Percentiles rank a stretch among this genome's conserved stretches.
These are phyloP conservation scores for Chlorodrepanis virens DNA, from an alignment of 2,113 vertebrate species.

Conservation along the genomic window DNA sequence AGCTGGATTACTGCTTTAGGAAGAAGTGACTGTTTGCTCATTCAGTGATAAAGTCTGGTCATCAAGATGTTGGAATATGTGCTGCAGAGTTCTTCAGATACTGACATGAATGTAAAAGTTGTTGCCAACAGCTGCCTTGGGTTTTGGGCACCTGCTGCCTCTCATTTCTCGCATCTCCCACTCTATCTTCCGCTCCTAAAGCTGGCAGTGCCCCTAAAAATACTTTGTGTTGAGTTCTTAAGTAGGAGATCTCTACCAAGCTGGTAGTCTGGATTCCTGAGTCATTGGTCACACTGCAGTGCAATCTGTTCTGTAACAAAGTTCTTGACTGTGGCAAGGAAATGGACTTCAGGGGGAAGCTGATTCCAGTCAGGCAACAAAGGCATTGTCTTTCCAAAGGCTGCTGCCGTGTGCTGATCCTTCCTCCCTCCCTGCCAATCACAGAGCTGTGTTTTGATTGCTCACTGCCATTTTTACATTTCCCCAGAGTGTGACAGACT, in stretches of 20 bases:
- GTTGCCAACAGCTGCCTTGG: constrained; percentile 38
- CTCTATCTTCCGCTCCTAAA: neutral
- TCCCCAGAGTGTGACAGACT: neutral
- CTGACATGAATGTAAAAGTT: constrained; percentile 28
- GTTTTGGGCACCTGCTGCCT: constrained; percentile 56
- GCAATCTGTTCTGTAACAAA: neutral
- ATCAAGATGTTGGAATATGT: constrained; percentile 27
- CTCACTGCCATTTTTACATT: neutral
- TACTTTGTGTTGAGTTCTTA: neutral
- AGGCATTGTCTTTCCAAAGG: neutral
- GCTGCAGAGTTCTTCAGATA: constrained; percentile 31
- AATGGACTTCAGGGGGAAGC: neutral
- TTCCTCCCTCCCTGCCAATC: rapidly evolving
- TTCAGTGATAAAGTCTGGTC: constrained; percentile 62
- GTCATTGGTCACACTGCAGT: neutral
- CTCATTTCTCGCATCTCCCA: constrained; percentile 34
- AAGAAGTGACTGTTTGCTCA: constrained; percentile 48
- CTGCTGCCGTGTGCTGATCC: rapidly evolving
- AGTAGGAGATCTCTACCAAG: neutral
- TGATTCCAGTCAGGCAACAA: neutral
- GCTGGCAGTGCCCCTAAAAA: constrained; percentile 40
- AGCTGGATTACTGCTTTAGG: constrained; percentile 49
- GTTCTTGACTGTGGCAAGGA: neutral
- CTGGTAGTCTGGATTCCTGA: neutral
- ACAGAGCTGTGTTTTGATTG: neutral